phyloP scores from a whole-genome alignment of 2,113 vertebrate species.

The Podocnemis expansa region DNA sequence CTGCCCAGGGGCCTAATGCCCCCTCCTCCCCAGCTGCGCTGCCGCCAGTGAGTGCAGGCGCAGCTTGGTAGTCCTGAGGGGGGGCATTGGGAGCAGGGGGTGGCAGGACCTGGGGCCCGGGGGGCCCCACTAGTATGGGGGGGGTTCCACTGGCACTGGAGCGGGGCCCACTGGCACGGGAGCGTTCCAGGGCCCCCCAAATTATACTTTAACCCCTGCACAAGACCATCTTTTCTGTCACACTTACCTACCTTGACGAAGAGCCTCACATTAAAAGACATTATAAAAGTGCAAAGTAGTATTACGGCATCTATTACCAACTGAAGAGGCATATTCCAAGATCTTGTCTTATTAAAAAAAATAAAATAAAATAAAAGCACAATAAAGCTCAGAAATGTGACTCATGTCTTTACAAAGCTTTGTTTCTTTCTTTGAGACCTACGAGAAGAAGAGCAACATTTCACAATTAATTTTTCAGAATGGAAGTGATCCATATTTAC shows the following conservation, averaged over 20 bases:
- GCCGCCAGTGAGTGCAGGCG: too few relatives aligned
- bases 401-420: background rate
- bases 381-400: background rate
- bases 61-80: too few relatives aligned
- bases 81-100: too few relatives aligned
- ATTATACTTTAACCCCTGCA: too few relatives aligned
- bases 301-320: background rate
- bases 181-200: too few relatives aligned
- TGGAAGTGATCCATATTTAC: background rate
- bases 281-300: background rate
- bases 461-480: slow-evolving; percentile 6
- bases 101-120: too few relatives aligned
- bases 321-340: background rate
- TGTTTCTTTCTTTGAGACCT: background rate
- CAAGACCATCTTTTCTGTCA: background rate
- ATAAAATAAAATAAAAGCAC: too few relatives aligned
- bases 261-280: background rate
- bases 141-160: too few relatives aligned
- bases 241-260: background rate
- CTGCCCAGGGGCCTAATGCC: too few relatives aligned
- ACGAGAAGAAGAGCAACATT: background rate
- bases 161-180: too few relatives aligned
- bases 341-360: background rate
- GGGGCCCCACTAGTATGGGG: too few relatives aligned
- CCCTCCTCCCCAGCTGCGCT: too few relatives aligned